Conservation (phyloP, 2,113 vertebrate genomes). For the Brachypteracias leptosomus region DNA sequence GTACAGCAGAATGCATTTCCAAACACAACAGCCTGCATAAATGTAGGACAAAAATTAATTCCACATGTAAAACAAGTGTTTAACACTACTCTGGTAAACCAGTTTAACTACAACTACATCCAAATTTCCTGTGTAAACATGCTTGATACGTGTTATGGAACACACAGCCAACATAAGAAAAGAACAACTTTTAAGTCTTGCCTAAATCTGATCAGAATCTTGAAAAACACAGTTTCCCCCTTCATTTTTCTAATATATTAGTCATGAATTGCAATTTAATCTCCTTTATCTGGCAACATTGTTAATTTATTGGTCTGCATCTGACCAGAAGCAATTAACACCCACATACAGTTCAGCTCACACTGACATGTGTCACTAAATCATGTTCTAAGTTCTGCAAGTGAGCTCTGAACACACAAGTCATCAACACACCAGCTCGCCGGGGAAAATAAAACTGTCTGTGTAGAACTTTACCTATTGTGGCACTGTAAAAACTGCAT, state of each 20-base stretch:
- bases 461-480: not conserved
- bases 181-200: not conserved
- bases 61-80: not conserved
- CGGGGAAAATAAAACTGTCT: not conserved
- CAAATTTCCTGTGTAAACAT: not conserved
- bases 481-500: not conserved
- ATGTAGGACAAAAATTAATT: not conserved
- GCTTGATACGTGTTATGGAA: not conserved
- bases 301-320: not conserved
- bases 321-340: conserved; percentile 9
- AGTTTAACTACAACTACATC: conserved; percentile 7
- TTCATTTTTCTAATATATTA: not conserved
- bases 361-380: not conserved
- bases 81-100: not conserved
- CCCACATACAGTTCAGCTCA: not conserved
- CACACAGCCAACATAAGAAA: not conserved
- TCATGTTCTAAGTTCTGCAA: not conserved
- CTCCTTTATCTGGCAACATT: not conserved
- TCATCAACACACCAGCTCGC: not conserved
- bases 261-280: not conserved
- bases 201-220: not conserved
- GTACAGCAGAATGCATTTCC: not conserved
- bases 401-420: not conserved
- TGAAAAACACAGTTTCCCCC: not conserved
- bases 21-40: not conserved